Base-by-base conservation (phyloP, 2,113 vertebrate species). In the Myxocyprinus asiaticus region DNA sequence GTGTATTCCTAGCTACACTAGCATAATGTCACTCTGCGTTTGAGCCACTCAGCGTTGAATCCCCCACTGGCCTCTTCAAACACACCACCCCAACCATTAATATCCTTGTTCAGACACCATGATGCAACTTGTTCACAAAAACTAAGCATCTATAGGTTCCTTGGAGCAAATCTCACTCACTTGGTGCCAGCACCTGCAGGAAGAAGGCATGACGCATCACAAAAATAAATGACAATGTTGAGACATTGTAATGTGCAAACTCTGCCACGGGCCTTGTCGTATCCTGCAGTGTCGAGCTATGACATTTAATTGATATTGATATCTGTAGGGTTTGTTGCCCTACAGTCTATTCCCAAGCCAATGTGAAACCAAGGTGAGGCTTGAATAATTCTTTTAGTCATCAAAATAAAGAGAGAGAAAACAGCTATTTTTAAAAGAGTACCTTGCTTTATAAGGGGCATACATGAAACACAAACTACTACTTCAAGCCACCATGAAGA, bases 1-100 rank as follows among this genome's bases (percentile, higher is more conserved):
- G n/a, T 55, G 47, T 77, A 80, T 83, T 79, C 47, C 50, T 69
- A 86, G 75, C 73, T 81, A 61, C 67, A 56, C 48, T 83, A 17
- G 55, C 64, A 70, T 56, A 43, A 64, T 76, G 76, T 79, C 64
- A 74, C 6, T 84, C 45, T 58, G 33, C 8, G 50, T 72, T 65
- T 68, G 22, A 74, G 45, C 53, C 76, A 63, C 47, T 42, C 14
- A 55, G 50, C 4, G 7, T 11, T 58, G 33, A 66, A 22, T 7
- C 33, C 64, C 81, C 81, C 65, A 64, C 67, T 51, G 63, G 55
- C 62, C 22, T 17, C 74, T 53, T 44, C 63, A 63, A 62, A 69
- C 51, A 75, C 66, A 77, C n/a, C 66, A 76, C 61, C 51, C 70
- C 56, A 66, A 72, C 11, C 71, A 77, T 42, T 81, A 79, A 79